These are phyloP conservation scores for Sebastes hubbsi DNA, from an alignment of 2,797 vertebrate genomes.

Conservation along the genomic window DNA sequence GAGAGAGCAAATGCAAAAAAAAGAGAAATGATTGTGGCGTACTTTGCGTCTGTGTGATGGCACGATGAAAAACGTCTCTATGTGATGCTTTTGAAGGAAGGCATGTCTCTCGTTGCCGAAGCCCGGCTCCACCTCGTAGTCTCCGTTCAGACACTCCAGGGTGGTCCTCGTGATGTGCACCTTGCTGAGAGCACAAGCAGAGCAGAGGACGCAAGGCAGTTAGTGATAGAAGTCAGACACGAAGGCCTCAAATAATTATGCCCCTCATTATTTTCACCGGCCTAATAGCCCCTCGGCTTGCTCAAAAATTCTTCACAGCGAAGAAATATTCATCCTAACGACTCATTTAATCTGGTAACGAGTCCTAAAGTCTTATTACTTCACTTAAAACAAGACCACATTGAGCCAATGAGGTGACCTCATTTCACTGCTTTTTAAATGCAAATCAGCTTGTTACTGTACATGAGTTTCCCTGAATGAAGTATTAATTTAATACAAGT, in stretches of 20 bases:
- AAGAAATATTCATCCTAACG: conserved; percentile 20
- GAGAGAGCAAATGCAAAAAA: neutral
- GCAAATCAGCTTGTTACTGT: conserved; percentile 46
- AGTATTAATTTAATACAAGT: conserved; percentile 14
- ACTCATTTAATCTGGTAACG: conserved; percentile 50
- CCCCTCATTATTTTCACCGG: conserved; percentile 50
- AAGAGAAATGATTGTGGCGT: neutral
- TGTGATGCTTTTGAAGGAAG: conserved; percentile 94
- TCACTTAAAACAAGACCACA: conserved; percentile 48
- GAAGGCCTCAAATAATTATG: conserved; percentile 39
- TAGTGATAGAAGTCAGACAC: conserved; percentile 26
- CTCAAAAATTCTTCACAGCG: conserved; percentile 26
- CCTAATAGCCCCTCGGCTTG: conserved; percentile 13
- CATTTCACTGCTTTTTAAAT: conserved; percentile 57
- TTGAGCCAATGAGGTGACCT: conserved; percentile 37
- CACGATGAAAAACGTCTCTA: conserved; percentile 98
- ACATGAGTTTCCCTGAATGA: conserved; percentile 17
- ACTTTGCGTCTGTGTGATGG: conserved; percentile 98
- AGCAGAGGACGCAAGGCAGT: conserved; percentile 26
- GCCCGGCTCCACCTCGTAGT: conserved; percentile 97
- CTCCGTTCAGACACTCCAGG: conserved; percentile 95
- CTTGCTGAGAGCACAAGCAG: conserved; percentile 83
- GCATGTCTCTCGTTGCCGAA: conserved; percentile 93
- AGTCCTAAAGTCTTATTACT: conserved; percentile 53
- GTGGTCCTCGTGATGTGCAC: conserved; percentile 97